Conservation (phyloP, 2,797 vertebrate species). For the Distichodus sexfasciatus region DNA sequence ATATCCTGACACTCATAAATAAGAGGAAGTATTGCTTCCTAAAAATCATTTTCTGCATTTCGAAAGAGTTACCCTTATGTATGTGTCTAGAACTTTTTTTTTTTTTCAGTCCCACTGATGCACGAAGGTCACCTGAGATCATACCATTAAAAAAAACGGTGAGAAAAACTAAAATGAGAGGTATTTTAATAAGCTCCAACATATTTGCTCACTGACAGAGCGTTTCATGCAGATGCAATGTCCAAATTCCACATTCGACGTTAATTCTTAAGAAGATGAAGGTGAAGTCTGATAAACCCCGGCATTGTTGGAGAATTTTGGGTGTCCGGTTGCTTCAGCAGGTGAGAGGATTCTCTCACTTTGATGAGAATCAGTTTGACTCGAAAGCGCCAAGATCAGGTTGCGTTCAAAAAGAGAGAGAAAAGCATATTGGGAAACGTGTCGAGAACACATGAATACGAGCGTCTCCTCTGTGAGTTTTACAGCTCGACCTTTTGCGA, state of each 20-base stretch:
- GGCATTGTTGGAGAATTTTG: background rate
- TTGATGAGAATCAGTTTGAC: background rate
- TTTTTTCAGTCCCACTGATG: no score
- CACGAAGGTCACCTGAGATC: no score
- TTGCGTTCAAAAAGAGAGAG: background rate
- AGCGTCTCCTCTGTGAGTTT: no score
- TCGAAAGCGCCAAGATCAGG: background rate
- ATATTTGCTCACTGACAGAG: background rate
- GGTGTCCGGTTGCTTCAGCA: background rate
- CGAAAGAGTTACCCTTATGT: no score
- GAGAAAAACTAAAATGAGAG: background rate
- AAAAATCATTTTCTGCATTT: no score
- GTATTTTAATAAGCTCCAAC: background rate
- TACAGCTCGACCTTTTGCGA: no score
- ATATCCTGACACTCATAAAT: no score
- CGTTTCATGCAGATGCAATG: background rate
- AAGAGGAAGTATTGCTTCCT: no score
- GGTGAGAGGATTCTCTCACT: background rate
- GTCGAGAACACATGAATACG: no score
- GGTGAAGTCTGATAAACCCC: no score
- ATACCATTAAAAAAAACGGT: background rate
- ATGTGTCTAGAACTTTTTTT: no score
- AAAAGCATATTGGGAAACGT: background rate
- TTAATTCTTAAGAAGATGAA: background rate
- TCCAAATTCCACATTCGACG: background rate